These are phyloP conservation scores for Smithornis capensis DNA, from an alignment of 2,113 vertebrate species.

Conservation along the genomic window DNA sequence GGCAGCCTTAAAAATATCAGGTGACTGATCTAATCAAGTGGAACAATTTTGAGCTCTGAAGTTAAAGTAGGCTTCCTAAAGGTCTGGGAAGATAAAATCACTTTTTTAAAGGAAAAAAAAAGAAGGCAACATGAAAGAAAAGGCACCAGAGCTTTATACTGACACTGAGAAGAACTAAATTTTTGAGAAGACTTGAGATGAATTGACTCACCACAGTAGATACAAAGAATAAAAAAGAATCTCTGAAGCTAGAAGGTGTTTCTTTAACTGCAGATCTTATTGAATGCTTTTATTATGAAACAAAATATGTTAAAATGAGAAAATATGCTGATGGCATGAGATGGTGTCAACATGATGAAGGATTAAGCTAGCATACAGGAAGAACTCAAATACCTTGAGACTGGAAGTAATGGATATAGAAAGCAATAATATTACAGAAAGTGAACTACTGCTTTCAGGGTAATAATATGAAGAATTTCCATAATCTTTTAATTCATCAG, in stretches of 20 bases:
- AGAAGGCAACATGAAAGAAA: not conserved
- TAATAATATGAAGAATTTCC: not conserved
- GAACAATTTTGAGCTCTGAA: not conserved
- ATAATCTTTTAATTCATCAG: not conserved
- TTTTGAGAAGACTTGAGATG: not conserved
- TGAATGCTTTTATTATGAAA: not conserved
- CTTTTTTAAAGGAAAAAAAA: not conserved
- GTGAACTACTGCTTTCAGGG: not conserved
- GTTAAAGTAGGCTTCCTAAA: not conserved
- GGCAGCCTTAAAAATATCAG: not conserved
- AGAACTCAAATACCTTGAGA: not conserved
- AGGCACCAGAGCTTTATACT: not conserved
- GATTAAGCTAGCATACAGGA: not conserved
- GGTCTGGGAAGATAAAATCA: not conserved
- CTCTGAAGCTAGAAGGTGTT: not conserved
- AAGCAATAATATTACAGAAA: not conserved
- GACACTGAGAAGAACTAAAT: not conserved
- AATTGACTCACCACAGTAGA: not conserved
- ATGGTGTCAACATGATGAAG: not conserved
- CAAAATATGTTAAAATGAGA: not conserved
- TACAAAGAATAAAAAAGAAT: not conserved
- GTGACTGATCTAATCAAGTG: not conserved
- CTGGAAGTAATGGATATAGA: not conserved
- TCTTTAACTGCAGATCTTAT: not conserved
- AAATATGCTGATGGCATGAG: not conserved